Percentiles rank a stretch among this genome's conserved stretches.
Evolutionary conservation across 2,888 invertebrate genomes (phyloP).

Genomic region (Desoria tigrina): DNA sequence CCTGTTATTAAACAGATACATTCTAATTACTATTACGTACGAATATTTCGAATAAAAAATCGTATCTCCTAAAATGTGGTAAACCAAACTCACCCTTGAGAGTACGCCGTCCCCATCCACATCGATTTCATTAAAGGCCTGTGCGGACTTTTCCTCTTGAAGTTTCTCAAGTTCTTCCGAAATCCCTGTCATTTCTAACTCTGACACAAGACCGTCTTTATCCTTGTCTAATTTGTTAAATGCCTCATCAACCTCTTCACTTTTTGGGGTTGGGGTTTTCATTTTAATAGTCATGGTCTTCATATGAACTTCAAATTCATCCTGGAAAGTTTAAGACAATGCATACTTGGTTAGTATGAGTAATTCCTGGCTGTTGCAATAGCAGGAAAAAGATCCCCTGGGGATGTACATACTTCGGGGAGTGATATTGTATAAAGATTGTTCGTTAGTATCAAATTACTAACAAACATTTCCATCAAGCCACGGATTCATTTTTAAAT

Average conservation of each 20-base stretch:
- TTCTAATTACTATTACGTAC: too few relatives aligned
- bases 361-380: not conserved
- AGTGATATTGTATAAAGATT: too few relatives aligned
- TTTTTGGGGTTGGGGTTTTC: constrained; percentile 12
- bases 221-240: constrained; percentile 32
- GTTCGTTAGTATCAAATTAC: too few relatives aligned
- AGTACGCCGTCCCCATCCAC: constrained; percentile 28
- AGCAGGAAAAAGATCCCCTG: not conserved
- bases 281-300: constrained; percentile 10
- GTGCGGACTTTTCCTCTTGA: constrained; percentile 23
- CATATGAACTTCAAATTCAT: constrained; percentile 28
- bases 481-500: too few relatives aligned
- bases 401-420: not conserved
- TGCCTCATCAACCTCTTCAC: constrained; percentile 22
- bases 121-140: constrained; percentile 33
- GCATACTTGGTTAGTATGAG: not conserved
- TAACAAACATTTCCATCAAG: too few relatives aligned
- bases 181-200: constrained; percentile 31
- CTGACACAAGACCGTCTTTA: constrained; percentile 23
- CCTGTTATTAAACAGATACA: constrained; percentile 20
- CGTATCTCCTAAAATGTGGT: not conserved
- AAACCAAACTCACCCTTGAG: constrained; percentile 14
- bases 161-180: constrained; percentile 21
- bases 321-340: too few relatives aligned
- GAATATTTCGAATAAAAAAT: too few relatives aligned